These are phyloP conservation scores for Cyclura pinguis DNA, from an alignment of 2,797 vertebrate species.

Conservation along the genomic window DNA sequence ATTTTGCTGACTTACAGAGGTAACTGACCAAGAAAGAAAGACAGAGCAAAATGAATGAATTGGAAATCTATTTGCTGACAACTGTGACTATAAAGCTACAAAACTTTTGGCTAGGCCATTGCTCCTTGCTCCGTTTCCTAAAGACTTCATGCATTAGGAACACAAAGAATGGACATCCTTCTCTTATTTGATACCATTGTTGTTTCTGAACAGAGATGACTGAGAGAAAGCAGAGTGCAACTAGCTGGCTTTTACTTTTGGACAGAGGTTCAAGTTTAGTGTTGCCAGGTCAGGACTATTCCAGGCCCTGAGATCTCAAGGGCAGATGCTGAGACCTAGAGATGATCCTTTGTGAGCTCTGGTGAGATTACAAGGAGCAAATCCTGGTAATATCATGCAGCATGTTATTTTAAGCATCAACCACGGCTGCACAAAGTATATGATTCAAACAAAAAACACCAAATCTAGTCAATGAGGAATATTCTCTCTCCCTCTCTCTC, in stretches of 20 bases:
- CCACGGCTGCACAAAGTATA: too few species aligned
- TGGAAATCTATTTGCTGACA: constrained; percentile 1
- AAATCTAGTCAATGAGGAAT: too few species aligned
- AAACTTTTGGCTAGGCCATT: background rate
- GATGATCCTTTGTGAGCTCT: too few species aligned
- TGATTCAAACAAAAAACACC: too few species aligned
- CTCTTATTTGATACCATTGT: background rate
- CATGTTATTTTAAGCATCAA: too few species aligned
- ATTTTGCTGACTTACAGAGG: background rate
- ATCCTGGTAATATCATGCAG: too few species aligned
- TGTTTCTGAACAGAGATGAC: too few species aligned
- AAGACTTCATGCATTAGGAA: background rate
- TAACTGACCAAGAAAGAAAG: background rate
- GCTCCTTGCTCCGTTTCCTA: background rate
- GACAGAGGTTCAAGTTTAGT: background rate
- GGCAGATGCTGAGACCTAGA: too few species aligned
- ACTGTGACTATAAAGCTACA: background rate
- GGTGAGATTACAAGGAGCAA: too few species aligned
- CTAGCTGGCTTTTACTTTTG: background rate
- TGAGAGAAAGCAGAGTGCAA: background rate
- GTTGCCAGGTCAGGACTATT: too few species aligned
- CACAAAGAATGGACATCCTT: background rate
- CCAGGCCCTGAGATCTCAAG: too few species aligned
- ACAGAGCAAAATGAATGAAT: background rate
- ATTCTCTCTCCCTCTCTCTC: too few species aligned